phyloP scores from a whole-genome alignment of 2,113 vertebrate genomes.

The Megalops atlanticus region DNA sequence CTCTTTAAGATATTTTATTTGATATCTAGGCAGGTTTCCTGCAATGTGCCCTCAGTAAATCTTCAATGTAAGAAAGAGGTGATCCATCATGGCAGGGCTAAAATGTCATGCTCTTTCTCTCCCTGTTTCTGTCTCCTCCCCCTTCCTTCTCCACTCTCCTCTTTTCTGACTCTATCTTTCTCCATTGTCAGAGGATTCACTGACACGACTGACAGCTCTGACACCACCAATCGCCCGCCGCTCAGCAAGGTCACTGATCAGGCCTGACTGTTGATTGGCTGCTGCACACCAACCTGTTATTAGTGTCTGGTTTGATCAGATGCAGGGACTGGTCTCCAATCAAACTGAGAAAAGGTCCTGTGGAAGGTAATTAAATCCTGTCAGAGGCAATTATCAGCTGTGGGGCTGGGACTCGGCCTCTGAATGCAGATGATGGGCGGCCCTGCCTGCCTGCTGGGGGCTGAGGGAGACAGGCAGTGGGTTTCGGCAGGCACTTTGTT shows the following conservation, averaged over 20 bases:
- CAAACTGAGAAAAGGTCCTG: slow-evolving; percentile 87
- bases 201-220: slow-evolving; percentile 77
- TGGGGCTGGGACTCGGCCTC: slow-evolving; percentile 81
- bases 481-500: slow-evolving; percentile 60
- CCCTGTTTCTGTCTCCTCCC: too few species aligned
- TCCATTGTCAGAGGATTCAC: slow-evolving; percentile 65
- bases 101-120: not conserved
- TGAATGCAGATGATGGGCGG: slow-evolving; percentile 87
- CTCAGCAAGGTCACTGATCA: slow-evolving; percentile 83
- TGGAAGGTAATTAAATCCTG: slow-evolving; percentile 90
- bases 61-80: not conserved
- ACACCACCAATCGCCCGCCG: slow-evolving; percentile 82
- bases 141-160: too few species aligned
- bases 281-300: slow-evolving; percentile 76
- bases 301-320: slow-evolving; percentile 85
- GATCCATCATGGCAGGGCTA: not conserved
- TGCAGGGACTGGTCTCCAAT: slow-evolving; percentile 71
- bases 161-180: slow-evolving; percentile 23
- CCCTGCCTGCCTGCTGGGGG: slow-evolving; percentile 53
- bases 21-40: not conserved
- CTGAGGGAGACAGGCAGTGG: slow-evolving; percentile 38
- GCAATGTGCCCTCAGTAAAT: not conserved
- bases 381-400: slow-evolving; percentile 90
- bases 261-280: slow-evolving; percentile 78
- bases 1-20: not conserved